phyloP scores from a whole-genome alignment of 2,888 invertebrate genomes.

The Torymus tubicola region DNA sequence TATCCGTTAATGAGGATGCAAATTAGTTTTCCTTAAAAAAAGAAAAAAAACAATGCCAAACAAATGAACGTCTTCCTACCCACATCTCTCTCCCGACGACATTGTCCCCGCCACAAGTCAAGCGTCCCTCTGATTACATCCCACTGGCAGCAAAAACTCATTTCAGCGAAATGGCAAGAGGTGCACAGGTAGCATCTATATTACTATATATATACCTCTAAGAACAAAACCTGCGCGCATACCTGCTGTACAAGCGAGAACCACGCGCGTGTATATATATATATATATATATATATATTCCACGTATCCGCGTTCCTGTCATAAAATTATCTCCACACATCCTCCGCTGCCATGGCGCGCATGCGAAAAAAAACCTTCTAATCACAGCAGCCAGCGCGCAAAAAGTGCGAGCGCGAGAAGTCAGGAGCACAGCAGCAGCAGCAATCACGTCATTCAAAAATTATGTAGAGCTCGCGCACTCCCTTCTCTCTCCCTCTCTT shows the following conservation, averaged over 20 bases:
- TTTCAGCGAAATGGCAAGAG: constrained; percentile 4
- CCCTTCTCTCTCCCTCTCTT: background rate
- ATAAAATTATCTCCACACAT: constrained; percentile 21
- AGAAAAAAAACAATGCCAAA: background rate
- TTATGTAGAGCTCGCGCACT: background rate
- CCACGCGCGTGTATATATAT: background rate
- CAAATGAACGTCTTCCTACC: background rate
- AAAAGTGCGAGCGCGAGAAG: no score
- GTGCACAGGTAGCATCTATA: background rate
- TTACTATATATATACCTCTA: background rate
- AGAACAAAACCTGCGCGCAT: background rate
- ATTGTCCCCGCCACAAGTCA: background rate
- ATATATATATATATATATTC: no score
- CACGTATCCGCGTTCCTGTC: background rate
- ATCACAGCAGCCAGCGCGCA: background rate
- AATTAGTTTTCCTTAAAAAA: background rate
- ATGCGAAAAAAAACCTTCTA: background rate
- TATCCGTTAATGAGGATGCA: no score
- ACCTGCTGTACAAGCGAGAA: background rate
- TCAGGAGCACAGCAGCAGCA: no score
- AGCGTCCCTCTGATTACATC: constrained; percentile 27
- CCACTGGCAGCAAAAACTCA: constrained; percentile 19
- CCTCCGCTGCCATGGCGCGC: no score
- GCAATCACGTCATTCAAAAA: constrained; percentile 37
- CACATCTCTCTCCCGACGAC: background rate